Evolutionary conservation across 1,140 invertebrate genomes (phyloP).

Genomic region (Macrocentrus cingulum): DNA sequence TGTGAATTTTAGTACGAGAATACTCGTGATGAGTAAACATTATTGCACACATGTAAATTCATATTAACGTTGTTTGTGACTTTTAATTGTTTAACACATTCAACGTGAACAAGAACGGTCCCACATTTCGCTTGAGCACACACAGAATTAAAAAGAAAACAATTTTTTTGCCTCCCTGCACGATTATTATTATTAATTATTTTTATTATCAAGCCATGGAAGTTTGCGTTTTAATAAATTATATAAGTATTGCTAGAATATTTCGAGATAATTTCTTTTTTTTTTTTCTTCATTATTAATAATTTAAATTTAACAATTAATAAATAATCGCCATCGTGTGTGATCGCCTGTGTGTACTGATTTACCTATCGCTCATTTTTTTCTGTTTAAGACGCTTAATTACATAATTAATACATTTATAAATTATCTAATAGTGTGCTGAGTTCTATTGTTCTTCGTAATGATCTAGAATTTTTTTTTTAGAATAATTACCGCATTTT

Average conservation of each 20-base stretch:
- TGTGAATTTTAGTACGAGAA: constrained; percentile 7
- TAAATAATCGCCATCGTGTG: not conserved
- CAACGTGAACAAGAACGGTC: constrained; percentile 1
- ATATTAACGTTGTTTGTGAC: not conserved
- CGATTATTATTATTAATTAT: too few relatives aligned
- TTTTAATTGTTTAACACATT: constrained; percentile 1
- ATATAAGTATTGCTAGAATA: too few relatives aligned
- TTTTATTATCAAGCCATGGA: too few relatives aligned
- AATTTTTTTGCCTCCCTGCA: too few relatives aligned
- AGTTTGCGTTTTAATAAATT: too few relatives aligned
- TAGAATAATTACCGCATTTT: too few relatives aligned
- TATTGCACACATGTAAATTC: not conserved
- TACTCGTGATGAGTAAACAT: not conserved
- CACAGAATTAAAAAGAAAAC: too few relatives aligned
- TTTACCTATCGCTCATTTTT: not conserved
- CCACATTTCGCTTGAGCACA: not conserved
- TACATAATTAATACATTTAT: not conserved
- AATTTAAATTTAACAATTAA: constrained; percentile 6
- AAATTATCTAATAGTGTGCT: constrained; percentile 2
- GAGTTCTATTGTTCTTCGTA: not conserved
- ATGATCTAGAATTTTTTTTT: constrained; percentile 1
- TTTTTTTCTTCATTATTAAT: not conserved
- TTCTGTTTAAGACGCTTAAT: not conserved
- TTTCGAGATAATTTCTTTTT: not conserved
- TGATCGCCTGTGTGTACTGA: not conserved